Percentiles rank a stretch among this genome's conserved stretches.
These are phyloP conservation scores for Gastrophysa polygoni DNA, from an alignment of 2,888 invertebrate genomes.

Conservation along the genomic window DNA sequence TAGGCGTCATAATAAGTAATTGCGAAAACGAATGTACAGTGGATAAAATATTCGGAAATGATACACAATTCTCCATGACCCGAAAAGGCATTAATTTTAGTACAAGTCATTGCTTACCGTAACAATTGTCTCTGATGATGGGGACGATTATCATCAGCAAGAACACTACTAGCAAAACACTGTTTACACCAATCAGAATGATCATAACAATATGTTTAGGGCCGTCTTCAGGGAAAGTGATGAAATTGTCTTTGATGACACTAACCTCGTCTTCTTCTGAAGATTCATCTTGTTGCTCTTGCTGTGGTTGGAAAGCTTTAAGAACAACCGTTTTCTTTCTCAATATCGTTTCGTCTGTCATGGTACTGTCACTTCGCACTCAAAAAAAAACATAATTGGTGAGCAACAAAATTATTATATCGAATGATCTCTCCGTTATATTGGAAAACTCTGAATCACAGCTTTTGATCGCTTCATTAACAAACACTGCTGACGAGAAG, in stretches of 20 bases:
- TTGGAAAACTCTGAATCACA: too few species aligned
- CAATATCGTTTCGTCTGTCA: not conserved
- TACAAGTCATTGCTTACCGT: not conserved
- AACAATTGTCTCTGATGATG: not conserved
- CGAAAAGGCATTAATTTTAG: too few species aligned
- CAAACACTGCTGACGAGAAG: too few species aligned
- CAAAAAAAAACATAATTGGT: too few species aligned
- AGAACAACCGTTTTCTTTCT: not conserved
- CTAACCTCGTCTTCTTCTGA: not conserved
- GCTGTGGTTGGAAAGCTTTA: not conserved
- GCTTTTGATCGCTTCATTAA: too few species aligned
- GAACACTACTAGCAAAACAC: not conserved
- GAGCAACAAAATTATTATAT: too few species aligned
- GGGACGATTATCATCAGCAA: not conserved
- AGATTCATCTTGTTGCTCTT: not conserved
- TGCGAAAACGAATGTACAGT: not conserved
- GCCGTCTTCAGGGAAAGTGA: not conserved
- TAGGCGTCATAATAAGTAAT: not conserved
- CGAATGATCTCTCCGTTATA: too few species aligned
- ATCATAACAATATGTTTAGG: not conserved
- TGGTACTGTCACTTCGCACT: not conserved
- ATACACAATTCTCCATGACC: too few species aligned
- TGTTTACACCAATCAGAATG: not conserved
- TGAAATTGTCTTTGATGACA: not conserved
- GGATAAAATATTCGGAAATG: not conserved